Evolutionary conservation across 2,888 invertebrate species (phyloP).

Genomic region (Pammene aurita): DNA sequence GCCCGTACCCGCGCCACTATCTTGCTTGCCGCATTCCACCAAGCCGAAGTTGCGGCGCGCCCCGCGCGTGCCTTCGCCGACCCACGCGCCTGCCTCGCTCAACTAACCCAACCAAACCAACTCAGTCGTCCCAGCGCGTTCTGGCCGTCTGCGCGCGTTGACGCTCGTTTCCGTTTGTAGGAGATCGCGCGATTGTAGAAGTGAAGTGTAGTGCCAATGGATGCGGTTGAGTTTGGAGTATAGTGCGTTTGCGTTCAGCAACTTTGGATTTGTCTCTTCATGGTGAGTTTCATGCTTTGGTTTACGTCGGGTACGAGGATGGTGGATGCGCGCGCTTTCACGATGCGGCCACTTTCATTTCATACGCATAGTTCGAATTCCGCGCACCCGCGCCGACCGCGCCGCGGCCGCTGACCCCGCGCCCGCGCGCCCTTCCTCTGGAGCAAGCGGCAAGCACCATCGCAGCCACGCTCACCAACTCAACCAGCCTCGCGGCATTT

Average conservation of each 20-base stretch:
- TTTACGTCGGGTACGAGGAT: slow-evolving; percentile 49
- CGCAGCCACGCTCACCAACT: slow-evolving; percentile 52
- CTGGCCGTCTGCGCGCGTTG: slow-evolving; percentile 63
- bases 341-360: slow-evolving; percentile 83
- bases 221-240: slow-evolving; percentile 73
- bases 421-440: slow-evolving; percentile 76
- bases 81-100: slow-evolving; percentile 88
- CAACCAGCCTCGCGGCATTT: slow-evolving; percentile 28
- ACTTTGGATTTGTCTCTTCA: slow-evolving; percentile 78
- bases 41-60: slow-evolving; percentile 79
- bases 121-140: slow-evolving; percentile 75
- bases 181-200: slow-evolving; percentile 65
- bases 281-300: slow-evolving; percentile 72
- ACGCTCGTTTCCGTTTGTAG: slow-evolving; percentile 50
- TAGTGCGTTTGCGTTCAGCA: slow-evolving; percentile 66
- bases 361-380: slow-evolving; percentile 83
- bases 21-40: slow-evolving; percentile 76
- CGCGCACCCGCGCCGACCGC: slow-evolving; percentile 76
- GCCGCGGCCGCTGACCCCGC: slow-evolving; percentile 83
- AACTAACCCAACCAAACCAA: slow-evolving; percentile 53
- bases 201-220: slow-evolving; percentile 81
- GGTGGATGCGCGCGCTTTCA: slow-evolving; percentile 81
- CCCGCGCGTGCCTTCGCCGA: slow-evolving; percentile 85
- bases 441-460: slow-evolving; percentile 63
- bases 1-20: slow-evolving; percentile 56